These are phyloP conservation scores for Morinoia aosen DNA, from an alignment of 2,888 invertebrate genomes.

Conservation along the genomic window DNA sequence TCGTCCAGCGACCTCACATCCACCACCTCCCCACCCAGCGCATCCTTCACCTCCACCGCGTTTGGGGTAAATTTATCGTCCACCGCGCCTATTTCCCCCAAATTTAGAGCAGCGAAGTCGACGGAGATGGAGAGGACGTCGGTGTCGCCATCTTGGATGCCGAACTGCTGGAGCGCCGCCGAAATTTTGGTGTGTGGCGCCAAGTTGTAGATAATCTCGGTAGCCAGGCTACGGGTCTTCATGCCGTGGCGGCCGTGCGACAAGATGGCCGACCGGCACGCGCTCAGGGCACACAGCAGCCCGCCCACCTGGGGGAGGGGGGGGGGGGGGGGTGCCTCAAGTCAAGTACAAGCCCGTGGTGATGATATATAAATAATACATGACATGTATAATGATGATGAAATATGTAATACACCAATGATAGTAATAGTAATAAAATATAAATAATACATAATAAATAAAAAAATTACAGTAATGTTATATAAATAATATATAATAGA, in stretches of 20 bases:
- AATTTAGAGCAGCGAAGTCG: not conserved
- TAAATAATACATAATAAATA: too few relatives aligned
- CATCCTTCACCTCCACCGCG: not conserved
- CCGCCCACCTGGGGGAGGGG: slow-evolving; percentile 14
- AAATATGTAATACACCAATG: too few relatives aligned
- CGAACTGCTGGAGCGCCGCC: slow-evolving; percentile 30
- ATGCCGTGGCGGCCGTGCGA: not conserved
- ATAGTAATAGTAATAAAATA: too few relatives aligned
- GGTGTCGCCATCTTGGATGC: slow-evolving; percentile 23
- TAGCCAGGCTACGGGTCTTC: slow-evolving; percentile 8
- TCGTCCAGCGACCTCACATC: not conserved
- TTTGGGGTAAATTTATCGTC: not conserved
- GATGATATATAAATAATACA: too few relatives aligned
- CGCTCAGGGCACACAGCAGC: not conserved
- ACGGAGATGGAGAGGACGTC: slow-evolving; percentile 33
- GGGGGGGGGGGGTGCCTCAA: not conserved
- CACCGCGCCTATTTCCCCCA: not conserved
- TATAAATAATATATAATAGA: too few relatives aligned
- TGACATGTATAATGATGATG: too few relatives aligned
- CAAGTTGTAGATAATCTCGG: not conserved
- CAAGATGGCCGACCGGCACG: not conserved
- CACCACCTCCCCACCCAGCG: not conserved
- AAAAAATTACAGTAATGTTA: too few relatives aligned
- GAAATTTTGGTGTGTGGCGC: slow-evolving; percentile 28
- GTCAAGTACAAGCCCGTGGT: too few relatives aligned